Conservation (phyloP, 2,797 vertebrate genomes). For the Mormyrops boulengeri region DNA sequence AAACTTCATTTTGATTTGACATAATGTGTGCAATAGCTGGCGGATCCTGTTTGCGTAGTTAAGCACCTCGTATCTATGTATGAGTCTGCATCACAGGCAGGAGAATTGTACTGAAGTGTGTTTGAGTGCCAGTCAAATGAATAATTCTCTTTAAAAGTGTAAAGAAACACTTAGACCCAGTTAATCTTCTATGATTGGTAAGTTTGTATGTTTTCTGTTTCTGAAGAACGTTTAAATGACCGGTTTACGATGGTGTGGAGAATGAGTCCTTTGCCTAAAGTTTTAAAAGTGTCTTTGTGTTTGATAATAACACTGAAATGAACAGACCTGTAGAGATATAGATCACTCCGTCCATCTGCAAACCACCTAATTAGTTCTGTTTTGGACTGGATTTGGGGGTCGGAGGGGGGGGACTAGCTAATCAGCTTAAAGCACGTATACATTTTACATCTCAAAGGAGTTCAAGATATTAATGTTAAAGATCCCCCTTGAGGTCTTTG, state of each 20-base stretch:
- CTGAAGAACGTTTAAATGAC: neutral
- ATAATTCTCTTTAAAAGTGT: neutral
- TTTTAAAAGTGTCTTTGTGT: neutral
- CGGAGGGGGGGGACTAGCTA: neutral
- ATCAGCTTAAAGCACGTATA: neutral
- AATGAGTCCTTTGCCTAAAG: neutral
- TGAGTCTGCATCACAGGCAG: neutral
- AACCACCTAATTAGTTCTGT: neutral
- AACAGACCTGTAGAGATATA: neutral
- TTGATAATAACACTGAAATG: neutral
- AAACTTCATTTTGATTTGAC: neutral
- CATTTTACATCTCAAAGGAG: neutral
- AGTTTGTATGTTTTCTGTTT: neutral
- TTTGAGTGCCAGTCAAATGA: neutral
- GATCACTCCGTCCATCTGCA: neutral
- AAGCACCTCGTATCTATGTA: neutral
- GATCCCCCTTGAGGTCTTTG: neutral
- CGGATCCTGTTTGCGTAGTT: neutral
- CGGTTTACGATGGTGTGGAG: neutral
- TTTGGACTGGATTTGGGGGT: neutral
- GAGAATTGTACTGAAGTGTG: neutral
- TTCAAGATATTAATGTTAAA: neutral
- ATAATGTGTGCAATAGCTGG: neutral
- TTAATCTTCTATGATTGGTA: neutral
- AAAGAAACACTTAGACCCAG: neutral